phyloP scores from a whole-genome alignment of 2,888 invertebrate species.

The Himalopsyche tibetana region DNA sequence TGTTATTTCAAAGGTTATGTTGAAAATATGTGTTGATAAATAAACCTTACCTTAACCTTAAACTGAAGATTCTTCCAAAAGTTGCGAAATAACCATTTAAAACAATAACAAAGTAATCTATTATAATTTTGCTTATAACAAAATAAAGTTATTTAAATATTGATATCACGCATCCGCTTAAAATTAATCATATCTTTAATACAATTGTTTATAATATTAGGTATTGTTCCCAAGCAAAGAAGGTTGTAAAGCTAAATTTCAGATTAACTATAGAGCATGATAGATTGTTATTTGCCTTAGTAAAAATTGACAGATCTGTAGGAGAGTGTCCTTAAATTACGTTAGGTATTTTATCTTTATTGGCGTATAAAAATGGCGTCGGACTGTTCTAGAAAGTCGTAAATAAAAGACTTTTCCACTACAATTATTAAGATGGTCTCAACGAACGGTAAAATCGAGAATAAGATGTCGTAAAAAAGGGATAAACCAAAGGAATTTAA shows the following conservation, averaged over 20 bases:
- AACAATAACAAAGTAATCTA: no score
- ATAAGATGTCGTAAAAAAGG: slow-evolving; percentile 31
- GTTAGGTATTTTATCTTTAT: slow-evolving; percentile 42
- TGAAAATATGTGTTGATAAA: no score
- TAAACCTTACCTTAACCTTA: no score
- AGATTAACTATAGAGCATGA: background rate
- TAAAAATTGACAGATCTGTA: slow-evolving; percentile 8
- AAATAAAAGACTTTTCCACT: slow-evolving; percentile 40
- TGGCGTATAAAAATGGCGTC: slow-evolving; percentile 30
- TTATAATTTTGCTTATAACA: no score
- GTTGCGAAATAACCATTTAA: no score
- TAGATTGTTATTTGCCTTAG: background rate
- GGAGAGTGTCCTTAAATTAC: slow-evolving; percentile 25
- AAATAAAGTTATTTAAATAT: no score
- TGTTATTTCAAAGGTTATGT: no score
- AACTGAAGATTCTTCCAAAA: no score
- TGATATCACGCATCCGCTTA: no score
- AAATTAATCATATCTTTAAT: no score
- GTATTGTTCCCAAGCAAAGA: background rate
- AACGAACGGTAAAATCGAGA: slow-evolving; percentile 33
- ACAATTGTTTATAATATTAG: no score
- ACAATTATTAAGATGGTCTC: slow-evolving; percentile 43
- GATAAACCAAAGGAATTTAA: slow-evolving; percentile 24
- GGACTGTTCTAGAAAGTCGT: slow-evolving; percentile 40
- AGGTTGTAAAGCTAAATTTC: background rate